These are phyloP conservation scores for Macrophya alboannulata DNA, from an alignment of 2,888 invertebrate species.

Conservation along the genomic window DNA sequence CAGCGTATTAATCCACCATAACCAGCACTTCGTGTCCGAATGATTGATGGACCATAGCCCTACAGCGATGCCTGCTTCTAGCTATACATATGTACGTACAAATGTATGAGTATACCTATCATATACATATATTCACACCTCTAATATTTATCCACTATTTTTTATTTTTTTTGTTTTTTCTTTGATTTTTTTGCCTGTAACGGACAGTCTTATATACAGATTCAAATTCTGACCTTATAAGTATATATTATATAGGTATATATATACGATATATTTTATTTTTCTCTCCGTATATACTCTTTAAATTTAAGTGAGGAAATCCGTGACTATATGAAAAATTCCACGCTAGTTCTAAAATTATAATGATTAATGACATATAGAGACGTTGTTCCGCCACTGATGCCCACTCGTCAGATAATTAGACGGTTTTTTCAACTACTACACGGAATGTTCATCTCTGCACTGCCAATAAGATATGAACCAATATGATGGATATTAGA, in stretches of 20 bases:
- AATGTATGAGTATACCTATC: neutral
- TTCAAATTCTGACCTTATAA: conserved; percentile 13
- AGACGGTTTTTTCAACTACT: conserved; percentile 2
- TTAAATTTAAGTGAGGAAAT: neutral
- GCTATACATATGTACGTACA: neutral
- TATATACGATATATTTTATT: neutral
- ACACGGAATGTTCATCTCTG: neutral
- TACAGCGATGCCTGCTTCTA: conserved; percentile 35
- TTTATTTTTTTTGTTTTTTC: neutral
- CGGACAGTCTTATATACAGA: neutral
- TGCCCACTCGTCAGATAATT: neutral
- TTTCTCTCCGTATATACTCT: neutral
- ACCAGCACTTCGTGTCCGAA: conserved; percentile 49
- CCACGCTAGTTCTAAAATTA: neutral
- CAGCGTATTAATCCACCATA: conserved; percentile 54
- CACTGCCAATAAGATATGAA: neutral
- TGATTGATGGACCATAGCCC: conserved; percentile 54
- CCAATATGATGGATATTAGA: neutral
- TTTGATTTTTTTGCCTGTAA: no score
- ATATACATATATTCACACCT: conserved; percentile 41
- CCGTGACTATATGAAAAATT: conserved; percentile 14
- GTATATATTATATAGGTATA: neutral
- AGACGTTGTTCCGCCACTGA: neutral
- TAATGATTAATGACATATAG: neutral
- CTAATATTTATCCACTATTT: neutral